Base-by-base conservation (phyloP, 2,888 invertebrate species). In the Pyrocoelia pectoralis region DNA sequence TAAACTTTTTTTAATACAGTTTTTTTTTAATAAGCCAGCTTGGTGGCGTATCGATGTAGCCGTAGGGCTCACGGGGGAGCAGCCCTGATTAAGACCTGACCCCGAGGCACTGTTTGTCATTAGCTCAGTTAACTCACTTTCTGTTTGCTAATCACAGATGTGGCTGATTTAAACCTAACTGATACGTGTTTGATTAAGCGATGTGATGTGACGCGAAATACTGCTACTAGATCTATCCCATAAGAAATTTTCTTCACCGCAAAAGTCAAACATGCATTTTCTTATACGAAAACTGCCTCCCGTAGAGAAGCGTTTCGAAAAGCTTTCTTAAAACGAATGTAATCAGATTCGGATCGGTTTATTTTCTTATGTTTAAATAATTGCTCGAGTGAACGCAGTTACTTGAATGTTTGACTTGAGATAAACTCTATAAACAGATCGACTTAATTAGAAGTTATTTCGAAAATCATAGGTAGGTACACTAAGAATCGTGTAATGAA, bases 71-170 rank as follows among this genome's bases (percentile, higher is more conserved):
- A 66, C 66, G 62, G 70, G 73, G 69, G 73, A 70, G 71, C 70
- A 70, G 71, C 66, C 75, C 77, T 80, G 80, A 80, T 80, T 80
- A 80, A 79, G 78, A 77, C 75, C 75, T 73, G 75, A 72, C 71
- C 75, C 77, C 78, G 74, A 67, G 76, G 80, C 79, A 57, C 69
- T 79, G 75, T 80, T 80, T 79, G 78, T 80, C 80, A 80, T 80
- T 80, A 80, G 77, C 74, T 76, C 74, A 75, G 79, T 79, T 79
- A 79, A 74, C 79, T 74, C 78, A 75, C 77, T 75, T 78, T 74
- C 77, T 81, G 81, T 81, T 81, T 81, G 81, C 79, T 76, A 80
- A 79, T 79, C 79, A 76, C 80, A 80, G 80, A 80, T 80, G 78
- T 76, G 78, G 76, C 76, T 74, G 74, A 74, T 76, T 75, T 68